Evolutionary conservation across 2,113 vertebrate species (phyloP).

Genomic region (Scomber colias): DNA sequence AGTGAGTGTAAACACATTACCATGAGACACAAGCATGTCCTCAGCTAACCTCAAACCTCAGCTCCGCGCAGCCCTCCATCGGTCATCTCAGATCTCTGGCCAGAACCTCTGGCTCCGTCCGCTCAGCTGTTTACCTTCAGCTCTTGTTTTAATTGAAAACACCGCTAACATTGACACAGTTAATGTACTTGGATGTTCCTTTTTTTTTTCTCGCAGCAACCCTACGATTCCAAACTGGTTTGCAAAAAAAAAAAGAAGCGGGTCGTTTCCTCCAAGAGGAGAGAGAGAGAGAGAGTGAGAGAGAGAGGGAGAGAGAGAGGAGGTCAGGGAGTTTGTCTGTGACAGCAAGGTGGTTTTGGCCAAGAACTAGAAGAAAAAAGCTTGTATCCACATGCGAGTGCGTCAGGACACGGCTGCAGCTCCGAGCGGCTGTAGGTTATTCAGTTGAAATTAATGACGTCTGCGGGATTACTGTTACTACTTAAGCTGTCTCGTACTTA

Average conservation of each 20-base stretch:
- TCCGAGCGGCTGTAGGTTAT: slow-evolving; percentile 29
- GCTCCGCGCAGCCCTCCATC: slow-evolving; percentile 28
- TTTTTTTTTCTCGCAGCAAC: slow-evolving; percentile 30
- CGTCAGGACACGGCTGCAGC: slow-evolving; percentile 37
- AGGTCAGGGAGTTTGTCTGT: slow-evolving; percentile 81
- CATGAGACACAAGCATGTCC: slow-evolving; percentile 79
- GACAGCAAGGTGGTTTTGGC: slow-evolving; percentile 53
- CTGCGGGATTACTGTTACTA: slow-evolving; percentile 28
- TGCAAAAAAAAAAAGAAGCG: slow-evolving; percentile 14
- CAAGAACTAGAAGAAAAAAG: slow-evolving; percentile 49
- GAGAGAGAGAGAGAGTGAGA: too few species aligned
- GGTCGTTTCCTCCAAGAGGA: slow-evolving; percentile 39
- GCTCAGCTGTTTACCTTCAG: slow-evolving; percentile 79
- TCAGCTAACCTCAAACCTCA: slow-evolving; percentile 78
- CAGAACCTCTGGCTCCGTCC: slow-evolving; percentile 75
- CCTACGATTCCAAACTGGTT: slow-evolving; percentile 48
- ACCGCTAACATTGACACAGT: slow-evolving; percentile 82
- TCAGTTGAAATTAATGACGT: slow-evolving; percentile 38
- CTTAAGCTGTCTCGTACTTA: slow-evolving; percentile 3
- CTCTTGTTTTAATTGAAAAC: slow-evolving; percentile 84
- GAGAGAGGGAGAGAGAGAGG: not conserved
- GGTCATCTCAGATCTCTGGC: slow-evolving; percentile 70
- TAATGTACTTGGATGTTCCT: slow-evolving; percentile 73
- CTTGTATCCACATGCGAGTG: slow-evolving; percentile 27
- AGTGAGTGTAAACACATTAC: slow-evolving; percentile 85